A percentile compares a stretch with the other conserved stretches of the same genome.
These are phyloP conservation scores for Charanyca ferruginea DNA, from an alignment of 2,888 invertebrate genomes.

Conservation along the genomic window DNA sequence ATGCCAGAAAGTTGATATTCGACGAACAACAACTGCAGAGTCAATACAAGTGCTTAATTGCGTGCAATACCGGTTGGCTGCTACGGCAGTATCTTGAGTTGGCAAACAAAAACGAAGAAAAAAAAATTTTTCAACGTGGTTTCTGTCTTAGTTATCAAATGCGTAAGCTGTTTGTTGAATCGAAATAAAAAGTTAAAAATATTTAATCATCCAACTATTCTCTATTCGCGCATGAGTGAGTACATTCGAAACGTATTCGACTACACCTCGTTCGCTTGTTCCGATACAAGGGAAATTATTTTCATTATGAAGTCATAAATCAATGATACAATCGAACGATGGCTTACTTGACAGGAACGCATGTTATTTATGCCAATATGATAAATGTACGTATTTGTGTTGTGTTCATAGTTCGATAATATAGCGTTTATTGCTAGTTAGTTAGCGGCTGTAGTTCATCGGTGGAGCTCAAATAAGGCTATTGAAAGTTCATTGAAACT, in stretches of 20 bases:
- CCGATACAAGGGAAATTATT: conserved; percentile 83
- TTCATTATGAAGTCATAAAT: conserved; percentile 89
- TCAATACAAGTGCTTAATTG: conserved; percentile 34
- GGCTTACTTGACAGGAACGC: conserved; percentile 82
- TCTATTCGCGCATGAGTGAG: conserved; percentile 69
- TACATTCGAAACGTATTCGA: conserved; percentile 72
- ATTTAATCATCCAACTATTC: conserved; percentile 76
- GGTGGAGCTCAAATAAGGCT: conserved; percentile 29
- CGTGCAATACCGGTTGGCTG: conserved; percentile 29
- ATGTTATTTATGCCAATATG: conserved; percentile 84
- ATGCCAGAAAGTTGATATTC: conserved; percentile 42
- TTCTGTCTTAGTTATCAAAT: conserved; percentile 66
- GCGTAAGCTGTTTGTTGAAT: conserved; percentile 30
- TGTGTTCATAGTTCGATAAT: conserved; percentile 65
- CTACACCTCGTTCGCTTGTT: conserved; percentile 66
- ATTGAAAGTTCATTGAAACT: conserved; percentile 42
- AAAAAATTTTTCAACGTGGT: conserved; percentile 59
- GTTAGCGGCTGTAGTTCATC: conserved; percentile 29
- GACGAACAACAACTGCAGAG: conserved; percentile 37
- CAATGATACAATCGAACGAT: conserved; percentile 86
- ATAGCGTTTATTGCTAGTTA: conserved; percentile 60
- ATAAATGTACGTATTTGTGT: conserved; percentile 77
- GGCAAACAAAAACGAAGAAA: conserved; percentile 46
- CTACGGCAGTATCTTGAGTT: conserved; percentile 7
- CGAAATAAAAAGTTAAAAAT: conserved; percentile 58